Evolutionary conservation across 2,113 vertebrate genomes (phyloP).

Genomic region (Marmota monax): DNA sequence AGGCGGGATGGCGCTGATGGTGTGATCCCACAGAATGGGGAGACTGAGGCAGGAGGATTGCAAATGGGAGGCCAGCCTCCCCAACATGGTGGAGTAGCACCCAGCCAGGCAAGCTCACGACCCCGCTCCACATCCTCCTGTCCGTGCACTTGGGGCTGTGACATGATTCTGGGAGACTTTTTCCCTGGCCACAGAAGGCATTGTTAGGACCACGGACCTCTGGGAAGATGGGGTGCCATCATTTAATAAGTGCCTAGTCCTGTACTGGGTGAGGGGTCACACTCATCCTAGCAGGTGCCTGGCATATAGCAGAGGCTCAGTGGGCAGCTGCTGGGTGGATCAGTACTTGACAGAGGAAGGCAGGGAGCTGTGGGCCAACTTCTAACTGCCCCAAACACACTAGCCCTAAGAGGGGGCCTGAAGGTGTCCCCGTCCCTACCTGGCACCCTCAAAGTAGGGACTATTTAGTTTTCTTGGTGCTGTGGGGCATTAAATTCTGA

Average conservation of each 20-base stretch:
- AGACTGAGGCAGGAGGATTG: too few species aligned
- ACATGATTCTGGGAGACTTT: background rate
- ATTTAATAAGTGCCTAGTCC: too few species aligned
- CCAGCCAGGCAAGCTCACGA: too few species aligned
- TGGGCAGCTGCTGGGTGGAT: background rate
- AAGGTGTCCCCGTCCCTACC: background rate
- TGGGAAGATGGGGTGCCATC: background rate
- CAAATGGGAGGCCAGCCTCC: too few species aligned
- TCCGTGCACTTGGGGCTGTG: background rate
- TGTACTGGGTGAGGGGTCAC: background rate
- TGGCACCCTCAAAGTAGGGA: background rate
- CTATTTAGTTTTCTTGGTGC: slow-evolving; percentile 30
- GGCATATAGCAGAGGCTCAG: background rate
- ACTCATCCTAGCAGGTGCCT: background rate
- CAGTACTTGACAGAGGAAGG: background rate
- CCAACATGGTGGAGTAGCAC: too few species aligned
- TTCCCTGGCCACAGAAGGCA: background rate
- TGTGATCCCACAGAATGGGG: too few species aligned
- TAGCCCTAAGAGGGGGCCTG: background rate
- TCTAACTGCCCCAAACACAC: background rate
- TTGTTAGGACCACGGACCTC: background rate
- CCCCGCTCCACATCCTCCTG: background rate
- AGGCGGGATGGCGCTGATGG: too few species aligned
- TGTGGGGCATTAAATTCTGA: background rate
- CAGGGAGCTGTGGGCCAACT: background rate